phyloP scores from a whole-genome alignment of 2,797 vertebrate species.

The Neomorphus geoffroyi region DNA sequence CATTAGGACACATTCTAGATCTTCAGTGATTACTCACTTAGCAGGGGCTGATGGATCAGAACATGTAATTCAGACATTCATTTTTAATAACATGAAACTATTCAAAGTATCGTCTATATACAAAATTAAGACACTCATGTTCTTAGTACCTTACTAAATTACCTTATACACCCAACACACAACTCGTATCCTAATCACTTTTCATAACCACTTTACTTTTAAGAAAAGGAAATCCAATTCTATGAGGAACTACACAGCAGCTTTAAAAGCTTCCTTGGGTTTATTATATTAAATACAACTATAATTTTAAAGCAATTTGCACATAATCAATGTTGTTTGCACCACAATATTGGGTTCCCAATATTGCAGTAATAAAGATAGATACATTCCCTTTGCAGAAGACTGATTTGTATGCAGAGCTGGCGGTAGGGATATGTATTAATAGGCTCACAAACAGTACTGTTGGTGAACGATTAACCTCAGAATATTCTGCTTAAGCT shows the following conservation, averaged over 20 bases:
- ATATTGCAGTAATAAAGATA: background rate
- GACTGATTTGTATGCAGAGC: background rate
- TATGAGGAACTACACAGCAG: background rate
- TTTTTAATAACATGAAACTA: background rate
- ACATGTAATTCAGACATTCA: background rate
- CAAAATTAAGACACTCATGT: background rate
- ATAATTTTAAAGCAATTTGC: background rate
- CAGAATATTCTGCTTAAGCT: conserved; percentile 65
- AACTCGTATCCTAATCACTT: background rate
- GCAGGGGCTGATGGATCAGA: background rate
- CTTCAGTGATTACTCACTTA: background rate
- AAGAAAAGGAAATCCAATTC: background rate
- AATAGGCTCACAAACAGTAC: conserved; percentile 43
- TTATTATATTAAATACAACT: background rate
- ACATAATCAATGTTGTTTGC: background rate
- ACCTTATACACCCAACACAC: background rate
- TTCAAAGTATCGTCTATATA: background rate
- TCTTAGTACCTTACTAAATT: background rate
- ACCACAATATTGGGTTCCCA: background rate
- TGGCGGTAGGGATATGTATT: background rate
- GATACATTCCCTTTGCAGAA: background rate
- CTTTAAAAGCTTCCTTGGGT: background rate
- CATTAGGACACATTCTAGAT: background rate
- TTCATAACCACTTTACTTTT: background rate
- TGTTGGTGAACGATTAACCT: conserved; percentile 62